Conservation (phyloP, 2,888 invertebrate species). For the Dione vanillae region DNA sequence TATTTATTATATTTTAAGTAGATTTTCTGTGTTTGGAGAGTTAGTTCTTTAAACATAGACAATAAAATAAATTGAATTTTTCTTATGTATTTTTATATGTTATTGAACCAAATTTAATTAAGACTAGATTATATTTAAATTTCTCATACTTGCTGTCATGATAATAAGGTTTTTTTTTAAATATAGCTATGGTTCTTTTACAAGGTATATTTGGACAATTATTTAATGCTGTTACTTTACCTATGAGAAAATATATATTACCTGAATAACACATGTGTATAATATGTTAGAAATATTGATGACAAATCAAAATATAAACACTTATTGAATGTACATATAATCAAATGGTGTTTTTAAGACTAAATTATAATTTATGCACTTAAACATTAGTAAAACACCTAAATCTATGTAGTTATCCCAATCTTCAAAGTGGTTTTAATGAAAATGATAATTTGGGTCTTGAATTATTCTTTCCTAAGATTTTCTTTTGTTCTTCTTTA, state of each 20-base stretch:
- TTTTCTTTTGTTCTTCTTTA: constrained; percentile 98
- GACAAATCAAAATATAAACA: not conserved
- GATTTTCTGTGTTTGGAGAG: not conserved
- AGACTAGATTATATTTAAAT: constrained; percentile 10
- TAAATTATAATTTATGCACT: constrained; percentile 22
- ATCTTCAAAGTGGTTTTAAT: constrained; percentile 87
- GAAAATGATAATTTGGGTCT: constrained; percentile 97
- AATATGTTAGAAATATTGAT: not conserved
- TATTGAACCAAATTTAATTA: not conserved
- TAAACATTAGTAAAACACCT: constrained; percentile 21
- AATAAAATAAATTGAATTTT: not conserved
- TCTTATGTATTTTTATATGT: not conserved
- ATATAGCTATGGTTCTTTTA: not conserved
- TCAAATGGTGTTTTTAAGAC: constrained; percentile 27
- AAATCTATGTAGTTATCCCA: constrained; percentile 20
- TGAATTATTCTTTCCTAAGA: constrained; percentile 98
- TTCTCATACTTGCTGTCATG: not conserved
- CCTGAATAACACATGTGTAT: not conserved
- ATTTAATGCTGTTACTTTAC: too few relatives aligned
- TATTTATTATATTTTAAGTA: not conserved
- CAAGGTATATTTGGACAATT: too few relatives aligned
- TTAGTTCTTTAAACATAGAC: not conserved
- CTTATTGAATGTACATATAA: constrained; percentile 1
- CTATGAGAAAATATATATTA: not conserved
- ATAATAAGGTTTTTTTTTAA: not conserved